phyloP scores from a whole-genome alignment of 2,797 vertebrate species.

The Falco biarmicus region DNA sequence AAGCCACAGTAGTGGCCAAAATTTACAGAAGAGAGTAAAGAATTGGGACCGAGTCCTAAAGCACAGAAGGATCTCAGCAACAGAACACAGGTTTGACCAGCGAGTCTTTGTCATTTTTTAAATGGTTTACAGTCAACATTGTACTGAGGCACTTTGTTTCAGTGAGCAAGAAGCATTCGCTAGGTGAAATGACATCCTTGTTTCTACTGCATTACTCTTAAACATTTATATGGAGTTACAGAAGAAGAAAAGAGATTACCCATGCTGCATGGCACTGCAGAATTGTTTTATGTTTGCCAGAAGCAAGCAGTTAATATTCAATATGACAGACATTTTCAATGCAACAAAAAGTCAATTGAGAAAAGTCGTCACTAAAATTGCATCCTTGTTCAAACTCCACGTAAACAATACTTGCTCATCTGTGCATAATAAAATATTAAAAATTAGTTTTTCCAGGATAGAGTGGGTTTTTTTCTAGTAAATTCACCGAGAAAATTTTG shows the following conservation, averaged over 20 bases:
- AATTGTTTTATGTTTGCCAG: not conserved
- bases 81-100: not conserved
- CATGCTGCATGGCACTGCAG: not conserved
- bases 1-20: not conserved
- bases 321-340: not conserved
- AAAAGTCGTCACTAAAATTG: not conserved
- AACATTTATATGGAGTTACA: not conserved
- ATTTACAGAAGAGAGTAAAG: not conserved
- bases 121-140: not conserved
- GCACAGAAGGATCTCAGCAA: not conserved
- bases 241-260: not conserved
- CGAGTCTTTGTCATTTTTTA: not conserved
- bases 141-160: not conserved
- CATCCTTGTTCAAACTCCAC: not conserved
- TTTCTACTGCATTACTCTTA: not conserved
- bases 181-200: not conserved
- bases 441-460: not conserved
- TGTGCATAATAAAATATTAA: not conserved
- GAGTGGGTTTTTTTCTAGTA: not conserved
- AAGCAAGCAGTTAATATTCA: not conserved
- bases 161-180: not conserved
- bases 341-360: not conserved
- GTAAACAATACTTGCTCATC: not conserved
- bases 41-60: not conserved
- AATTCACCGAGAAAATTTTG: not conserved